A percentile compares a stretch with the other conserved stretches of the same genome.
Conservation (phyloP, 1,140 invertebrate species). For the Chymomyza costata region DNA sequence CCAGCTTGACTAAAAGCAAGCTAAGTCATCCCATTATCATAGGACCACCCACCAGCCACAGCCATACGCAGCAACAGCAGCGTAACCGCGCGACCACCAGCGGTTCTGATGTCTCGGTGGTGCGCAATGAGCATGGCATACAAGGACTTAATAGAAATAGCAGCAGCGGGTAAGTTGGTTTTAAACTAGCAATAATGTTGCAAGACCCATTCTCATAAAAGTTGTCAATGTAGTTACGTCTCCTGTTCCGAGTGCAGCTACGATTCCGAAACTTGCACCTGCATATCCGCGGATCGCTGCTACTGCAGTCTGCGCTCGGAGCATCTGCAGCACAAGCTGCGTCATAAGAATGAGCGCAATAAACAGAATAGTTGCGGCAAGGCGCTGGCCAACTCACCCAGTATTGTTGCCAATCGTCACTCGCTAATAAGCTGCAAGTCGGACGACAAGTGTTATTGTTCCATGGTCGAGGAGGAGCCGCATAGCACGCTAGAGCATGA, state of each 20-base stretch:
- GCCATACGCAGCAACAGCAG: constrained; percentile 30
- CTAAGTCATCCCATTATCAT: constrained; percentile 47
- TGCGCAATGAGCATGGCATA: constrained; percentile 58
- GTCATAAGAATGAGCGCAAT: constrained; percentile 56
- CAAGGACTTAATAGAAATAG: constrained; percentile 81
- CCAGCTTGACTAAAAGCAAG: constrained; percentile 35
- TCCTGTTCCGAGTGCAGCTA: constrained; percentile 90
- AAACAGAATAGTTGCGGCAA: too few species aligned
- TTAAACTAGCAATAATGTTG: too few species aligned
- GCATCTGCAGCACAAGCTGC: constrained; percentile 59
- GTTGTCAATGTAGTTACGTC: constrained; percentile 78
- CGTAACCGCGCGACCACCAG: constrained; percentile 63
- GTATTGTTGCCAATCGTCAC: constrained; percentile 37
- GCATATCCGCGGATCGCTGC: constrained; percentile 84
- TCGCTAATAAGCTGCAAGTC: constrained; percentile 74
- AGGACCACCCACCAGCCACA: constrained; percentile 39
- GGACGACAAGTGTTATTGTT: constrained; percentile 84
- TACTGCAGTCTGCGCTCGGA: constrained; percentile 81
- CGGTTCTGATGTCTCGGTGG: constrained; percentile 70
- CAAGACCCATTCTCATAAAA: neutral
- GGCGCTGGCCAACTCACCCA: constrained; percentile 33
- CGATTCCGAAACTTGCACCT: constrained; percentile 87
- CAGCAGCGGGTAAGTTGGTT: constrained; percentile 79
- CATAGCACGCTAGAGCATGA: constrained; percentile 61
- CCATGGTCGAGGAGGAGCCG: constrained; percentile 75